These are phyloP conservation scores for Petrocephalus sullivani DNA, from an alignment of 2,797 vertebrate species.

Conservation along the genomic window DNA sequence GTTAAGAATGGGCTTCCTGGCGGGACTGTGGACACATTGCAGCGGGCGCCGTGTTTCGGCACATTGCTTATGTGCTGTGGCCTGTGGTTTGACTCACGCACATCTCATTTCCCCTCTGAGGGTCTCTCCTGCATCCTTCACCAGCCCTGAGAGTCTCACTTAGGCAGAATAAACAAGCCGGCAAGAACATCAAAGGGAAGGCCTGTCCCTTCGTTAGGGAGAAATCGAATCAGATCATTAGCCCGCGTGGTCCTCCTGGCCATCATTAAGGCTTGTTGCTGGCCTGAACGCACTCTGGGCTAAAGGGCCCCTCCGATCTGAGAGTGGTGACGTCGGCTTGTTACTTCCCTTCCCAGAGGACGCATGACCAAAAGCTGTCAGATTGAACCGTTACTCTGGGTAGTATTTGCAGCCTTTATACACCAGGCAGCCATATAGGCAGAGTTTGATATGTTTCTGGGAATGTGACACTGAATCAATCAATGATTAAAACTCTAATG, in stretches of 20 bases:
- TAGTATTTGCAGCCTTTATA: background rate
- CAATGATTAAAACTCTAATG: background rate
- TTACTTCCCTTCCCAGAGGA: too few species aligned
- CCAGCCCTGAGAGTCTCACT: background rate
- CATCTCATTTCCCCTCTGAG: background rate
- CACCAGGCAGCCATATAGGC: background rate
- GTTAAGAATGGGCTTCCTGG: background rate
- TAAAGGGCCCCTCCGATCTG: background rate
- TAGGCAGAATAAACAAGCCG: background rate
- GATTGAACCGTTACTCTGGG: background rate
- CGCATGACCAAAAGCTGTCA: too few species aligned
- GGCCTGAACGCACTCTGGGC: background rate
- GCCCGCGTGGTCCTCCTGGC: background rate
- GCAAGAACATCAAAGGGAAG: background rate
- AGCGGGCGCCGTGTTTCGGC: background rate
- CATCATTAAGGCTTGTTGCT: background rate
- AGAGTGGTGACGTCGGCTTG: background rate
- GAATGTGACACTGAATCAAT: background rate
- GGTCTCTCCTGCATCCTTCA: too few species aligned
- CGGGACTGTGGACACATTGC: background rate
- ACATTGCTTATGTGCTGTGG: background rate
- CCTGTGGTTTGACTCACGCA: background rate
- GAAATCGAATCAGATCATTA: background rate
- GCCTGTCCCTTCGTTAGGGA: background rate
- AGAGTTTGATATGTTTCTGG: background rate